Conservation (phyloP, 2,888 invertebrate species). For the Harpalus rufipes region DNA sequence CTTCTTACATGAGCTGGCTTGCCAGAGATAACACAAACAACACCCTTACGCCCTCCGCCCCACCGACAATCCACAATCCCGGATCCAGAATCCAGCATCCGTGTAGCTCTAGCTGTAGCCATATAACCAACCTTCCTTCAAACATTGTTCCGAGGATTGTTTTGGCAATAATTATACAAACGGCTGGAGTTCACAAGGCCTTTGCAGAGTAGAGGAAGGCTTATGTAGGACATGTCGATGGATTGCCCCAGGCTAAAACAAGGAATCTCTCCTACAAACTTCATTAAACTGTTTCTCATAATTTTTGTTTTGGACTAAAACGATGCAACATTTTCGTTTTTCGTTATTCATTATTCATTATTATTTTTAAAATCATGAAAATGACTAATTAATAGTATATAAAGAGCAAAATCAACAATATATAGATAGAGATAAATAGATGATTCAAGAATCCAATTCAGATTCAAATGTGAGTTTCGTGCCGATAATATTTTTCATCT, state of each 20-base stretch:
- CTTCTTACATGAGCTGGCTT: slow-evolving; percentile 67
- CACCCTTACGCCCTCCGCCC: slow-evolving; percentile 55
- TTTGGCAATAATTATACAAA: slow-evolving; percentile 67
- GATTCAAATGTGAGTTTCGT: no score
- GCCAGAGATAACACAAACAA: slow-evolving; percentile 67
- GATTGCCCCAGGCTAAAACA: background rate
- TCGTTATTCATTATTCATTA: no score
- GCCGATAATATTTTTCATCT: no score
- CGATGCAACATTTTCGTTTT: no score
- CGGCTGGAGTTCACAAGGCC: slow-evolving; percentile 38
- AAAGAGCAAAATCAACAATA: no score
- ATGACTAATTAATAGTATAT: no score
- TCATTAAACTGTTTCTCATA: background rate
- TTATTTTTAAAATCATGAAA: no score
- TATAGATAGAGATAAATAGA: no score
- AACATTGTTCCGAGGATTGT: slow-evolving; percentile 65
- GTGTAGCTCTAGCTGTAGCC: slow-evolving; percentile 25
- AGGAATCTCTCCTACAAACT: background rate
- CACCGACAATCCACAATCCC: slow-evolving; percentile 19
- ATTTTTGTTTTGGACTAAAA: background rate
- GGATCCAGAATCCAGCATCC: background rate
- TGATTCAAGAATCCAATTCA: no score
- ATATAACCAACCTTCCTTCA: slow-evolving; percentile 55
- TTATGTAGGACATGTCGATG: slow-evolving; percentile 18
- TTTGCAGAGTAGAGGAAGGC: slow-evolving; percentile 21